Percentiles rank a stretch among this genome's conserved stretches.
These are phyloP conservation scores for Amniataba percoides DNA, from an alignment of 2,797 vertebrate genomes.

Conservation along the genomic window DNA sequence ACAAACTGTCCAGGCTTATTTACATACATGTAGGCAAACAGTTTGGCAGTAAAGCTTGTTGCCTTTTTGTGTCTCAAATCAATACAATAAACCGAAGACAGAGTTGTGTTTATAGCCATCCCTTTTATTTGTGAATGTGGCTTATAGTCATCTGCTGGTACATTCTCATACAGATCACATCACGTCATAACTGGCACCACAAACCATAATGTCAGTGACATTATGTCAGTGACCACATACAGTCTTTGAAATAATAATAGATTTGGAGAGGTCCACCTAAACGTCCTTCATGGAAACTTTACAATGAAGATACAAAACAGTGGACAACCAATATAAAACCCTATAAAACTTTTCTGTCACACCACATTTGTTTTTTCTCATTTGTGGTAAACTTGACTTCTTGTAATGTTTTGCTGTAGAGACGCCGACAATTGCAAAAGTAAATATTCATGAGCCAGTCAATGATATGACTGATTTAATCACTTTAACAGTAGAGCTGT, in stretches of 20 bases:
- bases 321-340: slow-evolving; percentile 12
- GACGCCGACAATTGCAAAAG: background rate
- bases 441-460: background rate
- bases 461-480: background rate
- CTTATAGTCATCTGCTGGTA: background rate
- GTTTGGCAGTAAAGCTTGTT: background rate
- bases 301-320: background rate
- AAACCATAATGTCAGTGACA: background rate
- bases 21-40: slow-evolving; percentile 5
- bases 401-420: background rate
- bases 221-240: background rate
- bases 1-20: slow-evolving; percentile 3
- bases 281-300: background rate
- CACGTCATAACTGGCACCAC: background rate
- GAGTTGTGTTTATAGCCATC: background rate
- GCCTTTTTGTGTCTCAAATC: slow-evolving; percentile 11
- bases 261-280: too few relatives aligned
- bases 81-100: slow-evolving; percentile 39
- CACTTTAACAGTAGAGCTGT: background rate
- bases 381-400: background rate
- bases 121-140: slow-evolving; percentile 26
- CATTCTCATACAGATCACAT: background rate
- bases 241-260: background rate
- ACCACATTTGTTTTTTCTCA: background rate
- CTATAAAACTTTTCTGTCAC: background rate